These are phyloP conservation scores for Pandemis heparana DNA, from an alignment of 2,888 invertebrate genomes.

Conservation along the genomic window DNA sequence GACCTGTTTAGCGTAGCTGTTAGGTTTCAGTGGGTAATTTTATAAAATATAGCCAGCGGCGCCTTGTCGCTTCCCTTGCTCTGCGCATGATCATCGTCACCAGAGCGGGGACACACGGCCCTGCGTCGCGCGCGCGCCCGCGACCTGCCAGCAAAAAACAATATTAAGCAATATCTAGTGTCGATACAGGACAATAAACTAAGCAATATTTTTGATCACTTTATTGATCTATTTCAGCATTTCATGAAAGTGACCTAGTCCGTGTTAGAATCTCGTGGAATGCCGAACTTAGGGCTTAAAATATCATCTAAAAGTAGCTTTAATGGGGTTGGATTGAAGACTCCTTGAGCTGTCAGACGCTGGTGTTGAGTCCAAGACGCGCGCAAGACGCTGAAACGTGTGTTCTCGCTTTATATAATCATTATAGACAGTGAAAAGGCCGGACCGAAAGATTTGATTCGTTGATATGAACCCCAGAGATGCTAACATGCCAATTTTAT, in stretches of 20 bases:
- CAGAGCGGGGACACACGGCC: constrained; percentile 52
- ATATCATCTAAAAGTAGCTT: constrained; percentile 33
- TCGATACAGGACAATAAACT: constrained; percentile 42
- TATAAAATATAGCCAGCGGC: constrained; percentile 68
- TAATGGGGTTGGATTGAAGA: constrained; percentile 20
- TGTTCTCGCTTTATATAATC: constrained; percentile 53
- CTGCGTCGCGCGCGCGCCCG: constrained; percentile 34
- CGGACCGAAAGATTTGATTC: constrained; percentile 53
- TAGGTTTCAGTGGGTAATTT: constrained; percentile 67
- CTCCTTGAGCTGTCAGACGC: constrained; percentile 24
- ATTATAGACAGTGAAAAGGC: constrained; percentile 81
- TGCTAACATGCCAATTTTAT: constrained; percentile 14
- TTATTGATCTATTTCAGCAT: constrained; percentile 42
- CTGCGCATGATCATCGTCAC: constrained; percentile 69
- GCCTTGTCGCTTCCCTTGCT: constrained; percentile 56
- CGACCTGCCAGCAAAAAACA: constrained; percentile 20
- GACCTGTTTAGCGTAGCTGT: constrained; percentile 77
- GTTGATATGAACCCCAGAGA: constrained; percentile 23
- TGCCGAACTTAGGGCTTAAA: constrained; percentile 34
- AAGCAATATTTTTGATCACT: constrained; percentile 43
- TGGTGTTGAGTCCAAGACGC: constrained; percentile 17
- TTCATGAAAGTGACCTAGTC: constrained; percentile 41
- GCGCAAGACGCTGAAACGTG: constrained; percentile 26
- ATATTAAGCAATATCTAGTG: constrained; percentile 39
- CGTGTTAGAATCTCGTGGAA: constrained; percentile 36